phyloP scores from a whole-genome alignment of 2,888 invertebrate species.

The Ormyrus labotus region DNA sequence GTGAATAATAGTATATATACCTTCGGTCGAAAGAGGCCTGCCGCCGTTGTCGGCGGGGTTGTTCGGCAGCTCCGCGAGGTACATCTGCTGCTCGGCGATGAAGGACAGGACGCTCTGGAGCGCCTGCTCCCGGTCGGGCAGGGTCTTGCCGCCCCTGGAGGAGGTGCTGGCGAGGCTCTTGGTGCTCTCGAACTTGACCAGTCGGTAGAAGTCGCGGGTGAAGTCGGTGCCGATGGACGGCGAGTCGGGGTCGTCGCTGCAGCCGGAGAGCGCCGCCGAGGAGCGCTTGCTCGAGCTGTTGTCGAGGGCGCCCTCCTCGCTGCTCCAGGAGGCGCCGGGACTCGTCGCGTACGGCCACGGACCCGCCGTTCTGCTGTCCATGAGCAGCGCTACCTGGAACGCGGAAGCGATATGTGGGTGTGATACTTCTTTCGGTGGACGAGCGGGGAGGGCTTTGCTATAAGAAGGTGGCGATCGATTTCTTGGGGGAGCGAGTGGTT shows the following conservation, averaged over 20 bases:
- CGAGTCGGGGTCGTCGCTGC: constrained; percentile 82
- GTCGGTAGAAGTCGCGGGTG: constrained; percentile 87
- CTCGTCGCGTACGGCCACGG: constrained; percentile 82
- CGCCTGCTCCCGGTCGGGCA: constrained; percentile 82
- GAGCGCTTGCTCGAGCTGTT: constrained; percentile 82
- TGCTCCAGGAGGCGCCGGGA: constrained; percentile 77
- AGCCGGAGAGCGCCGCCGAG: constrained; percentile 82
- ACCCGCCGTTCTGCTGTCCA: constrained; percentile 78
- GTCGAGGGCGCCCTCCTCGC: constrained; percentile 76
- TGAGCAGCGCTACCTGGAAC: constrained; percentile 73
- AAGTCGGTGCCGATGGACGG: constrained; percentile 85
- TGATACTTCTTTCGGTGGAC: too few relatives aligned
- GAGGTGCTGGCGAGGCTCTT: constrained; percentile 87
- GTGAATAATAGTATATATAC: constrained; percentile 40
- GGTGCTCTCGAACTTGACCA: constrained; percentile 88
- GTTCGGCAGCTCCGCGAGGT: constrained; percentile 72
- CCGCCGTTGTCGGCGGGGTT: constrained; percentile 42
- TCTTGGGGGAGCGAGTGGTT: too few relatives aligned
- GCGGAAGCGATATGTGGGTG: too few relatives aligned
- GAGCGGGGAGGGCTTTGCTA: too few relatives aligned
- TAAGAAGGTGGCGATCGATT: too few relatives aligned
- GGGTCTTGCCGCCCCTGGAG: constrained; percentile 80
- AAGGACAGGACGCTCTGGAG: constrained; percentile 85
- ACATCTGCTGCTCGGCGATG: constrained; percentile 87
- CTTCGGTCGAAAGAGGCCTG: constrained; percentile 60